These are phyloP conservation scores for Drosophila sechellia DNA, from an alignment of 1,140 invertebrate species.

Conservation along the genomic window DNA sequence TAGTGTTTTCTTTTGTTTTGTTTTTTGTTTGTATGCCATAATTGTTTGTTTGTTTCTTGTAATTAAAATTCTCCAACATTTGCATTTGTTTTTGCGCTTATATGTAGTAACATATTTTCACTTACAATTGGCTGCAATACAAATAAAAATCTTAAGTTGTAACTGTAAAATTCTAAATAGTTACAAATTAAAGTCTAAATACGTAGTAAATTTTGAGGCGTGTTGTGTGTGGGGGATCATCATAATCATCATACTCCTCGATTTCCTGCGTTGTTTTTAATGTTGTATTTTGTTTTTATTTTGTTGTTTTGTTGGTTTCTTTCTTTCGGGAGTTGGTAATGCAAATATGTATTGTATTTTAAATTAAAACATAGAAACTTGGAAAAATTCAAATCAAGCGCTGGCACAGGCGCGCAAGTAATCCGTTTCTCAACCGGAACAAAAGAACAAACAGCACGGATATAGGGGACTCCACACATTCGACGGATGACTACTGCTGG, in stretches of 20 bases:
- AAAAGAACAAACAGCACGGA: constrained; percentile 41
- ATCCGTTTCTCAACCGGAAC: constrained; percentile 41
- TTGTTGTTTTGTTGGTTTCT: constrained; percentile 3
- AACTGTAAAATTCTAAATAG: constrained; percentile 80
- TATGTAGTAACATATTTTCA: constrained; percentile 82
- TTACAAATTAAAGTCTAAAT: constrained; percentile 80
- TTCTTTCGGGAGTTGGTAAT: constrained; percentile 55
- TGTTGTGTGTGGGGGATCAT: constrained; percentile 54
- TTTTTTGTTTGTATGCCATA: constrained; percentile 58
- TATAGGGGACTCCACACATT: constrained; percentile 31
- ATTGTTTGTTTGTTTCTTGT: constrained; percentile 53
- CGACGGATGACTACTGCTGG: constrained; percentile 35
- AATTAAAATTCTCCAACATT: constrained; percentile 79
- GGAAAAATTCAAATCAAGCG: constrained; percentile 79
- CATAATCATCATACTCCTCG: constrained; percentile 1
- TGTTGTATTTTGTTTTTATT: constrained; percentile 32
- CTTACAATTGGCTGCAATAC: constrained; percentile 79
- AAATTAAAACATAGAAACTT: constrained; percentile 79
- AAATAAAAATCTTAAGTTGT: constrained; percentile 82
- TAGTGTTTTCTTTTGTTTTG: constrained; percentile 64
- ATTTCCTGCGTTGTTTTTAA: constrained; percentile 31
- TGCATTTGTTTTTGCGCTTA: constrained; percentile 72
- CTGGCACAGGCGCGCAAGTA: constrained; percentile 63
- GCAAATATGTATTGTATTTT: constrained; percentile 76
- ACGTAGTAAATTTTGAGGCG: constrained; percentile 79